A percentile compares a stretch with the other conserved stretches of the same genome.
phyloP scores from a whole-genome alignment of 1,140 invertebrate species.

The Drosophila setifemur region DNA sequence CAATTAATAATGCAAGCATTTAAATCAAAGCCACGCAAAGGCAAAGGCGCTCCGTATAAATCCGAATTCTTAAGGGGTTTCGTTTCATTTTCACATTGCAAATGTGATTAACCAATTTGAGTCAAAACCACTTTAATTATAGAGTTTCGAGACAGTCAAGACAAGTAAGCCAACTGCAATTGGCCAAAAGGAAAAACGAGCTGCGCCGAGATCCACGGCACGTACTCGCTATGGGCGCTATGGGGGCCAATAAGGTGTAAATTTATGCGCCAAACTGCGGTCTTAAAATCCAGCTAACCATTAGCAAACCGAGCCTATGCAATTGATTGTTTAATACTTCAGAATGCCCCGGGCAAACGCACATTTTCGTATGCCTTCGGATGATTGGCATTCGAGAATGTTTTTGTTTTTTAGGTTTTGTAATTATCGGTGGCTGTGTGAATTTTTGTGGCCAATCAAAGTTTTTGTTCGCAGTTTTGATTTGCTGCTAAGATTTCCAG shows the following conservation, averaged over 20 bases:
- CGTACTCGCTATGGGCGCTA: conserved; percentile 68
- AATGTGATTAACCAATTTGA: conserved; percentile 79
- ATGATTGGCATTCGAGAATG: conserved; percentile 52
- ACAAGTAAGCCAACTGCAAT: conserved; percentile 51
- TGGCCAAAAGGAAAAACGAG: conserved; percentile 35
- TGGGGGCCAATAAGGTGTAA: conserved; percentile 81
- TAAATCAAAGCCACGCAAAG: conserved; percentile 46
- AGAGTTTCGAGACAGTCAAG: conserved; percentile 58
- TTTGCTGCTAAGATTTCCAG: conserved; percentile 70
- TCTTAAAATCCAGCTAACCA: conserved; percentile 19
- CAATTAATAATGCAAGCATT: conserved; percentile 34
- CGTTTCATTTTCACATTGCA: conserved; percentile 47
- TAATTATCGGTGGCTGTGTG: conserved; percentile 74
- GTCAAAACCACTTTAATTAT: conserved; percentile 78
- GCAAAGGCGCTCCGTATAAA: conserved; percentile 15
- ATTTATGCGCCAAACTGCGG: conserved; percentile 64
- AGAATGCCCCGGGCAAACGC: conserved; percentile 58
- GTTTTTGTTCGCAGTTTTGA: conserved; percentile 80
- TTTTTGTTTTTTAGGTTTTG: conserved; percentile 38
- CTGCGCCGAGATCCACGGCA: conserved; percentile 39
- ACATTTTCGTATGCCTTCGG: conserved; percentile 55
- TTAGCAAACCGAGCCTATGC: conserved; percentile 64
- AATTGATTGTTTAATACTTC: conserved; percentile 60
- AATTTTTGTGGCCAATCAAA: conserved; percentile 80
- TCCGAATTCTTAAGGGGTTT: conserved; percentile 52